Percentiles rank a stretch among this genome's conserved stretches.
Conservation (phyloP, 2,888 invertebrate genomes). For the Heliconius aoede region DNA sequence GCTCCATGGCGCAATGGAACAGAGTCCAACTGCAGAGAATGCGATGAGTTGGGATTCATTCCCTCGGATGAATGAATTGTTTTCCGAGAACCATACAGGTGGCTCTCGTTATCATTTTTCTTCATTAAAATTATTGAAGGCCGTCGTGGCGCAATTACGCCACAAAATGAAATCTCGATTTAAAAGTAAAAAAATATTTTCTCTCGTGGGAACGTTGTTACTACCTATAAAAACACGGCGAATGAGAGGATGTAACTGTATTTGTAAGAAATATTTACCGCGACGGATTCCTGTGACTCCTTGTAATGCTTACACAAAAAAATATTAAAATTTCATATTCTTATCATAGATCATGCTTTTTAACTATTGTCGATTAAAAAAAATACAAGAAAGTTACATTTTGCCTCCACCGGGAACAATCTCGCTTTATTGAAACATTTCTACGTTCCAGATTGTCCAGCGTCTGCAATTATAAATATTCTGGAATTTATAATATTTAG, state of each 20-base stretch:
- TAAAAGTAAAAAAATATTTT: background rate
- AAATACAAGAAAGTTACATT: background rate
- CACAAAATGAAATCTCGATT: background rate
- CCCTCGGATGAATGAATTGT: too few relatives aligned
- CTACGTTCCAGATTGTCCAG: background rate
- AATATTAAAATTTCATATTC: background rate
- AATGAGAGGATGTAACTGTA: background rate
- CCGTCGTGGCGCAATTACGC: too few relatives aligned
- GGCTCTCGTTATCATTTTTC: background rate
- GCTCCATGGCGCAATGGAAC: too few relatives aligned
- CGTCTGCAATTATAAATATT: background rate
- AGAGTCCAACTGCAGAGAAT: too few relatives aligned
- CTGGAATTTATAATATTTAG: background rate
- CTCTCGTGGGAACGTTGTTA: background rate
- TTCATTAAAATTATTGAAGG: background rate
- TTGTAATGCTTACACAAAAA: too few relatives aligned
- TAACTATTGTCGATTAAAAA: too few relatives aligned
- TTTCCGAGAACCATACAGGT: too few relatives aligned
- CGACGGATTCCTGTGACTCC: background rate
- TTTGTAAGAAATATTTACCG: background rate
- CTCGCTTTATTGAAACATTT: background rate
- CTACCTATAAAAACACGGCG: background rate
- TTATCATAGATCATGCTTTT: background rate
- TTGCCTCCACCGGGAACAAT: background rate
- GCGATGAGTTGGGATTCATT: too few relatives aligned